Conservation (phyloP, 2,113 vertebrate genomes). For the Amphiprion percula region DNA sequence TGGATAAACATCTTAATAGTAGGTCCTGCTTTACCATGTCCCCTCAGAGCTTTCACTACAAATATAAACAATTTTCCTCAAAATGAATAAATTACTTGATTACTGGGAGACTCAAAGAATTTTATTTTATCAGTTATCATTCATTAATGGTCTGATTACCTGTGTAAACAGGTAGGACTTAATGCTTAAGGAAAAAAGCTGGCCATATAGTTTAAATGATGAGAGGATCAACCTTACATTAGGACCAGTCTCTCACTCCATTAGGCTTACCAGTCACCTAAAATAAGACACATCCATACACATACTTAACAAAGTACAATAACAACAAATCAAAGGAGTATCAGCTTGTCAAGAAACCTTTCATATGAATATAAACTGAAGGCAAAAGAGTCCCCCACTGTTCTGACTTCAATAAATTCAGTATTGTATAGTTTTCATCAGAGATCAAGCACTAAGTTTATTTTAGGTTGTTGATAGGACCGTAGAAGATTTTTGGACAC, state of each 20-base stretch:
- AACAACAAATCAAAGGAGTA: no score
- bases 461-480: no score
- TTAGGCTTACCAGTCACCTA: not conserved
- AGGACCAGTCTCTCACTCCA: constrained; percentile 5
- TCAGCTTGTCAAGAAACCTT: not conserved
- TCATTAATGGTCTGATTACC: no score
- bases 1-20: not conserved
- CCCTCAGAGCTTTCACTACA: not conserved
- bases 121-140: not conserved
- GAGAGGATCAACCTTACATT: not conserved
- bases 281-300: not conserved
- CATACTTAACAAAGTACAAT: not conserved
- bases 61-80: not conserved
- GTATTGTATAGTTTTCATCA: no score
- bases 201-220: not conserved
- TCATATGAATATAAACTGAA: not conserved
- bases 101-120: not conserved
- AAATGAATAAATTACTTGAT: not conserved
- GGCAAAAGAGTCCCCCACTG: not conserved
- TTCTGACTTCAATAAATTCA: no score
- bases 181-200: not conserved
- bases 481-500: no score
- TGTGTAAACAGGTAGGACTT: not conserved
- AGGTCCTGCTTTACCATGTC: not conserved
- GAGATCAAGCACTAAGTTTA: no score